Conservation (phyloP, 2,888 invertebrate genomes). For the Chaitophorus viminalis region DNA sequence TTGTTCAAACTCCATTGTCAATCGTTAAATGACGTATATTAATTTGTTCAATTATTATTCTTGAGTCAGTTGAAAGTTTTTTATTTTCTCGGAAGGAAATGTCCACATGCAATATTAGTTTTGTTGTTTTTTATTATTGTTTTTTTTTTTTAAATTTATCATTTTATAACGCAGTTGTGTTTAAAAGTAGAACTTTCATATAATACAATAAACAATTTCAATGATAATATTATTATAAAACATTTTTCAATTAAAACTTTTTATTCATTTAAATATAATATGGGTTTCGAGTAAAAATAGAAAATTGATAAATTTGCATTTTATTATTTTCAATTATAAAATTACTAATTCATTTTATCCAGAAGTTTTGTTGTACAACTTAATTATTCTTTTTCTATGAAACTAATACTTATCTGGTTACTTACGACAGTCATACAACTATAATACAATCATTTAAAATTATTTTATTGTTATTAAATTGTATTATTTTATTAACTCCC, state of each 20-base stretch:
- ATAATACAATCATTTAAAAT: not conserved
- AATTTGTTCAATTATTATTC: not conserved
- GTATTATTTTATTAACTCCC: not conserved
- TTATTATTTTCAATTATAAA: constrained; percentile 6
- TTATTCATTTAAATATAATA: constrained; percentile 26
- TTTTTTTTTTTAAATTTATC: constrained; percentile 11
- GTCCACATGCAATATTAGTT: not conserved
- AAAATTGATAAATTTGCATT: not conserved
- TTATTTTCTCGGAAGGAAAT: not conserved
- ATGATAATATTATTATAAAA: constrained; percentile 2
- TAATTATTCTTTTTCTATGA: not conserved
- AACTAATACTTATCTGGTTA: not conserved
- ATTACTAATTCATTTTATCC: not conserved
- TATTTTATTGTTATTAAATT: not conserved
- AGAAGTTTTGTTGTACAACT: not conserved
- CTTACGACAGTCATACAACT: too few species aligned
- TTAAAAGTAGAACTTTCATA: constrained; percentile 16
- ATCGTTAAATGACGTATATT: too few species aligned
- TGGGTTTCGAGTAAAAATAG: not conserved
- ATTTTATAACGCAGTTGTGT: not conserved
- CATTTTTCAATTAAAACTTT: constrained; percentile 44
- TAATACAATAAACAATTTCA: constrained; percentile 18
- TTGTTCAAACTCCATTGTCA: too few species aligned
- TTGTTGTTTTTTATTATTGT: not conserved
- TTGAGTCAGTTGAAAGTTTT: not conserved